These are phyloP conservation scores for Mionectes olivaceus DNA, from an alignment of 2,797 vertebrate species.

Conservation along the genomic window DNA sequence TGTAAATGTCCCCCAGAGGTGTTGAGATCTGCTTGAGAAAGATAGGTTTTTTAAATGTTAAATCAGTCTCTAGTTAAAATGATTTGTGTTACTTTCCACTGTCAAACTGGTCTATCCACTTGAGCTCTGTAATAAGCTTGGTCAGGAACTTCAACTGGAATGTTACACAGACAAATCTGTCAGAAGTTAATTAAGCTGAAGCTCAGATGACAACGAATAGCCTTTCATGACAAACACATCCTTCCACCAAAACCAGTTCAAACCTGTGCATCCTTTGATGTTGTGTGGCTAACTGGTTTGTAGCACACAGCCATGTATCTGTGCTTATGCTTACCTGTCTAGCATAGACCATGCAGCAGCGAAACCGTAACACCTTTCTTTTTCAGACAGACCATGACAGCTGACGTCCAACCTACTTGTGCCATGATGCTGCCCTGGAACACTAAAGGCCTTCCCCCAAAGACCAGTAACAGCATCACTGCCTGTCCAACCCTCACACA, in stretches of 20 bases:
- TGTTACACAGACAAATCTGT: not conserved
- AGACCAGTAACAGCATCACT: not conserved
- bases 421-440: not conserved
- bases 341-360: not conserved
- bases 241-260: not conserved
- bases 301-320: fast-evolving
- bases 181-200: not conserved
- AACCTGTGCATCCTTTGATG: not conserved
- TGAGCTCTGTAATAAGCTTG: not conserved
- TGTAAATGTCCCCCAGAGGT: not conserved
- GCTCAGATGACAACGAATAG: not conserved
- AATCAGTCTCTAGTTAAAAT: not conserved
- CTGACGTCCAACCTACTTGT: not conserved
- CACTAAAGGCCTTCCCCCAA: not conserved
- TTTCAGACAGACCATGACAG: not conserved
- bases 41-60: not conserved
- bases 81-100: not conserved
- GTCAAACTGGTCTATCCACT: not conserved
- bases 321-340: not conserved
- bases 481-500: too few species aligned
- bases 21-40: not conserved
- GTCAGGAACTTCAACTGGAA: not conserved
- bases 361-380: not conserved
- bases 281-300: not conserved
- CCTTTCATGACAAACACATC: not conserved